A percentile compares a stretch with the other conserved stretches of the same genome.
These are phyloP conservation scores for Clamator glandarius DNA, from an alignment of 2,797 vertebrate species.

Conservation along the genomic window DNA sequence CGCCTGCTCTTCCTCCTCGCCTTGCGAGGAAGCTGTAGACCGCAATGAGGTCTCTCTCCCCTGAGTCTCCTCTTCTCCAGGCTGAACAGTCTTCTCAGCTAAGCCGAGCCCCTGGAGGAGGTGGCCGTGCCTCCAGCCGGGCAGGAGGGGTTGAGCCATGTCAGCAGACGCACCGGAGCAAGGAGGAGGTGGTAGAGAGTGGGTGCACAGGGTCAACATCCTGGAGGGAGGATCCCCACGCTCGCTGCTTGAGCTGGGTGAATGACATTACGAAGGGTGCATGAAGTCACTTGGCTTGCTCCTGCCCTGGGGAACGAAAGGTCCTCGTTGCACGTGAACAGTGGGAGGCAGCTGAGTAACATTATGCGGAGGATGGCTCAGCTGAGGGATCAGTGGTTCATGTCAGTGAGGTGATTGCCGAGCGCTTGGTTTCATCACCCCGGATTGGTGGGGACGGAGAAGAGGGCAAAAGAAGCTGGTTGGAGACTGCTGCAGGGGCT, in stretches of 20 bases:
- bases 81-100: too few species aligned
- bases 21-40: too few species aligned
- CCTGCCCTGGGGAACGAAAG: neutral
- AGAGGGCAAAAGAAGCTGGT: neutral
- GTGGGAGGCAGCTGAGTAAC: neutral
- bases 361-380: too few species aligned
- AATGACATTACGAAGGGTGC: neutral
- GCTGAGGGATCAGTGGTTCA: too few species aligned
- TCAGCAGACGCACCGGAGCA: neutral
- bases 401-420: neutral
- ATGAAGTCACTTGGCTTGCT: neutral
- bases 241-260: neutral
- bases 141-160: neutral
- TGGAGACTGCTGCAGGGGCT: neutral
- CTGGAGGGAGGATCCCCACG: rapidly evolving
- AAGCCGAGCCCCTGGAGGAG: rapidly evolving
- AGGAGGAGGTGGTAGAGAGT: neutral
- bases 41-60: too few species aligned
- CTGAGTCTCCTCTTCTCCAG: neutral
- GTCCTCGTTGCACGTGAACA: neutral
- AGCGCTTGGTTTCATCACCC: neutral
- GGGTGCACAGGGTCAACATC: neutral
- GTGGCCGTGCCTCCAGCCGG: neutral
- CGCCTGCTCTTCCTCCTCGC: too few species aligned
- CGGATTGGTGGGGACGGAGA: neutral